Evolutionary conservation across 2,888 invertebrate species (phyloP), one percentile per base, ranked within the genome.

Genomic region (Pachydiplax longipennis): DNA sequence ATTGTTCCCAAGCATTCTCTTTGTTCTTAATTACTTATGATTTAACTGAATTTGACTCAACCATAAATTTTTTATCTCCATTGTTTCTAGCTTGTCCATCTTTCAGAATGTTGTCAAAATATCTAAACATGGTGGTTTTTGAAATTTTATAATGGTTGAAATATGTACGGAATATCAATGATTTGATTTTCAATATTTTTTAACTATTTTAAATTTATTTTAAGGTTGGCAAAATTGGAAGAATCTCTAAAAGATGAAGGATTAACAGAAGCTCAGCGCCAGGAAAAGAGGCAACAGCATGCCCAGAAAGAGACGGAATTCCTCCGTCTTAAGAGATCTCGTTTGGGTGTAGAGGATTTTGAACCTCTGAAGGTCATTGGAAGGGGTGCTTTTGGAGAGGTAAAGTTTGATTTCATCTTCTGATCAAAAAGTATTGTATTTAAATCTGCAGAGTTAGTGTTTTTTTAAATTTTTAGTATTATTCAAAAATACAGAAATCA

Each of bases 231-330:
- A 92, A 98, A 98, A 94, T 95, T 99, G 93, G 99, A 99, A 95
- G 98, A 99, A 94, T 97, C 98, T 92, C 96, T 99, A 95, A 98
- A 98, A 94, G 99, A 99, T 94, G 99, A 99, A 93, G 98, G 98
- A 91, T 96, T 99, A 91, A 97, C 98, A 91, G 99, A 99, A 94
- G 97, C 98, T 93, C 99, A 99, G 94, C 98, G 98, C 94, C 97
- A 98, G 93, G 99, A 98, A 94, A 98, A 98, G 94, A 96, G 99
- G 92, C 96, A 97, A 93, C 98, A 98, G 93, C 99, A 99, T 95
- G 99, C 99, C 91, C 97, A 98, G 94, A 99, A 99, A 94, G 99
- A 99, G 95, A 99, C 99, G 22, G 99, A 99, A 95, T 99, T 99
- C 94, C 96, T 99, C 92, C 96, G 99, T 92, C 96, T 99, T 92